Percentiles rank a stretch among this genome's conserved stretches.
Evolutionary conservation across 2,113 vertebrate genomes (phyloP).

Genomic region (Thunnus maccoyii): DNA sequence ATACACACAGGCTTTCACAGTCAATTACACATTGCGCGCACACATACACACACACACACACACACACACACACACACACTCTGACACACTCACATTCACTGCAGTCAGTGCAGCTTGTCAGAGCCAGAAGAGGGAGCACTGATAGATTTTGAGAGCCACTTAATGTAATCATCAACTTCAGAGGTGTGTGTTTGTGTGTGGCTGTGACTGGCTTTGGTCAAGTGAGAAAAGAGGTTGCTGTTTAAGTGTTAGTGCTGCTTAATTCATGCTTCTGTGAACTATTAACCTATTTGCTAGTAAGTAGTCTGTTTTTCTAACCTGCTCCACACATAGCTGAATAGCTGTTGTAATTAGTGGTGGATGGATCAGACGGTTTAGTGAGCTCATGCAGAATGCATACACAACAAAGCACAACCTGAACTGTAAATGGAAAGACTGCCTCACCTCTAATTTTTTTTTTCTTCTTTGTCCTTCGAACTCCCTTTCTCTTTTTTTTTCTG

Average conservation of each 20-base stretch:
- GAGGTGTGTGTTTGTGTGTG: constrained; percentile 64
- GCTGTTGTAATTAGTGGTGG: constrained; percentile 57
- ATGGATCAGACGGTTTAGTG: constrained; percentile 25
- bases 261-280: constrained; percentile 66
- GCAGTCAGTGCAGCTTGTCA: constrained; percentile 62
- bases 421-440: constrained; percentile 14
- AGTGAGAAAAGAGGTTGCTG: constrained; percentile 70
- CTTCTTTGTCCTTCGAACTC: constrained; percentile 32
- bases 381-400: constrained; percentile 30
- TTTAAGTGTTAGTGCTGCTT: constrained; percentile 69
- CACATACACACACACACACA: constrained; percentile 6
- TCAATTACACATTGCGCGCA: constrained; percentile 67
- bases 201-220: constrained; percentile 66
- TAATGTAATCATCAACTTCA: constrained; percentile 80
- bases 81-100: constrained; percentile 33
- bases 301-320: constrained; percentile 75
- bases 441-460: constrained; percentile 6
- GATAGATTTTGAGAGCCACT: constrained; percentile 81
- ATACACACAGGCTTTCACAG: constrained; percentile 72
- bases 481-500: constrained; percentile 6
- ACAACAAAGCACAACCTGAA: constrained; percentile 22
- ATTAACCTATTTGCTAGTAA: constrained; percentile 66
- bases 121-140: constrained; percentile 75
- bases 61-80: constrained; percentile 27
- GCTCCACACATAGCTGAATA: constrained; percentile 50